Percentiles rank a stretch among this genome's conserved stretches.
Conservation (phyloP, 1,140 invertebrate genomes). For the Teleogryllus occipitalis region DNA sequence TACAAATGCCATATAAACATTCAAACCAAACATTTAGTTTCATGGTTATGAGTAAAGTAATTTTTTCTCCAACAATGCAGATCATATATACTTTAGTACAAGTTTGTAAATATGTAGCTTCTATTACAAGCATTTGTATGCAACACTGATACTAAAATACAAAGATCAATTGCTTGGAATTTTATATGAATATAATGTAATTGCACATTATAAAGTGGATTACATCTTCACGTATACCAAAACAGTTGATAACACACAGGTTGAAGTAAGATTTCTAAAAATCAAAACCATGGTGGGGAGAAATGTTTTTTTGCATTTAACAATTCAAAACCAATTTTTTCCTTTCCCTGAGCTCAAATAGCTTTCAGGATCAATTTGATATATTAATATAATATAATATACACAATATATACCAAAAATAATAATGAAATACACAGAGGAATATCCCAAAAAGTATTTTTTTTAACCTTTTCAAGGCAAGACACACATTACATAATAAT, state of each 20-base stretch:
- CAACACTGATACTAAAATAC: constrained; percentile 5
- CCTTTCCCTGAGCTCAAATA: too few relatives aligned
- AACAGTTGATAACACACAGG: neutral
- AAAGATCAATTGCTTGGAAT: neutral
- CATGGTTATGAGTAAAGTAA: neutral
- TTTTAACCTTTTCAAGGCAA: neutral
- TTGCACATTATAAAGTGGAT: neutral
- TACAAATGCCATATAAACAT: neutral
- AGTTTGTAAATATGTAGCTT: neutral
- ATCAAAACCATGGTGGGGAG: neutral
- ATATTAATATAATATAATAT: too few relatives aligned
- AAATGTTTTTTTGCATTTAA: neutral
- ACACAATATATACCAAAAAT: too few relatives aligned
- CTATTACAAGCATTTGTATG: neutral
- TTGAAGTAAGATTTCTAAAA: neutral
- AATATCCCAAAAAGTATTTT: too few relatives aligned
- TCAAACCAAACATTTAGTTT: neutral
- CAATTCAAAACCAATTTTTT: too few relatives aligned
- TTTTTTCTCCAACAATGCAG: neutral
- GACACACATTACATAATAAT: neutral
- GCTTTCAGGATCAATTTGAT: too few relatives aligned
- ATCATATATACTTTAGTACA: neutral
- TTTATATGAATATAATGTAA: neutral
- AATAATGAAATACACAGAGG: too few relatives aligned
- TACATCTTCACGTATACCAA: neutral